Conservation (phyloP, 2,113 vertebrate species). For the Heterochromis multidens region DNA sequence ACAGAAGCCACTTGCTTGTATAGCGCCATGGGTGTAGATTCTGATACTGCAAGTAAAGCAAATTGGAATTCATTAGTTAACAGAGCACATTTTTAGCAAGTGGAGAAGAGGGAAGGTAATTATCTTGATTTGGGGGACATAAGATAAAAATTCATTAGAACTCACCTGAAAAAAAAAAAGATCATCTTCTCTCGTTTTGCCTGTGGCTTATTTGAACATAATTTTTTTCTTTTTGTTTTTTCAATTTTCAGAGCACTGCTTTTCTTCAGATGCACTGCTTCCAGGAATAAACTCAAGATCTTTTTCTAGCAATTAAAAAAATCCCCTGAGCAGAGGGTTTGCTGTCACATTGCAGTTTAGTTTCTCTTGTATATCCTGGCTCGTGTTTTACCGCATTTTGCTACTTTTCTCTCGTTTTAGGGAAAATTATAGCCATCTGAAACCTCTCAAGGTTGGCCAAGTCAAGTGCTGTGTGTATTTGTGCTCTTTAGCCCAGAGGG, state of each 20-base stretch:
- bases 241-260: neutral
- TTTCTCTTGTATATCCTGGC: conserved; percentile 43
- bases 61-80: neutral
- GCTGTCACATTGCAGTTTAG: conserved; percentile 17
- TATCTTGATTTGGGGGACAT: neutral
- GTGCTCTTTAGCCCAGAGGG: conserved; percentile 11
- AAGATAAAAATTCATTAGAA: neutral
- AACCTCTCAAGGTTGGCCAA: conserved; percentile 35
- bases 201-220: neutral
- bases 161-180: neutral
- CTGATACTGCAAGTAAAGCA: neutral
- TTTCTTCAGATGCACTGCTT: neutral
- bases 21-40: neutral
- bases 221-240: neutral
- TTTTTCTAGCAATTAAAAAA: conserved; percentile 7
- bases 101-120: neutral
- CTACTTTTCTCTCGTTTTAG: conserved; percentile 9
- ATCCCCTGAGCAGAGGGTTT: conserved; percentile 10
- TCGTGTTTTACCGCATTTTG: conserved; percentile 9
- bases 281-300: conserved; percentile 17
- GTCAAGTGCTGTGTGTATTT: conserved; percentile 21
- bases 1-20: neutral
- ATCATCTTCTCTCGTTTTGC: neutral
- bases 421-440: conserved; percentile 52
- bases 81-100: neutral